phyloP scores from a whole-genome alignment of 2,113 vertebrate genomes.

The Eudyptes chrysolophus region DNA sequence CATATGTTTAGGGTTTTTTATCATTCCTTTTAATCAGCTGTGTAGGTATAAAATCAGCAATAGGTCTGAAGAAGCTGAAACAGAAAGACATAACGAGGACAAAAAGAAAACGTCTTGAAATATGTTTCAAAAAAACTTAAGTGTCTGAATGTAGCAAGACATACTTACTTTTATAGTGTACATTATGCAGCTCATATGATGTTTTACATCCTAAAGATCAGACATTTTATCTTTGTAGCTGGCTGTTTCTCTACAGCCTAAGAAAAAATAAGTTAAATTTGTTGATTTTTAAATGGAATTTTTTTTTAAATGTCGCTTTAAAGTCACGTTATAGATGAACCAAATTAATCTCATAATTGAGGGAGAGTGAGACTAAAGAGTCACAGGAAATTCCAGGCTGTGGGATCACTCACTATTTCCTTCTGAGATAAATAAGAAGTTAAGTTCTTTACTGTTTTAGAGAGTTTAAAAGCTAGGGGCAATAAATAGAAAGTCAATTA shows the following conservation, averaged over 20 bases:
- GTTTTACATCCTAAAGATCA: not conserved
- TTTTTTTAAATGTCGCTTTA: not conserved
- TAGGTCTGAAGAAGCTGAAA: not conserved
- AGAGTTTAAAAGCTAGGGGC: not conserved
- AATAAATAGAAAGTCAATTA: not conserved
- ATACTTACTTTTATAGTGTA: not conserved
- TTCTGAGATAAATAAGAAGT: not conserved
- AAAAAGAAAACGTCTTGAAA: not conserved
- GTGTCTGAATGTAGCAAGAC: fast-evolving
- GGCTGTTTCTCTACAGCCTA: not conserved
- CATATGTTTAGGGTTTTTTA: not conserved
- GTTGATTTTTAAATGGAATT: not conserved
- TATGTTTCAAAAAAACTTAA: not conserved
- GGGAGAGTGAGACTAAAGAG: not conserved
- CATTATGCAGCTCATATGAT: not conserved
- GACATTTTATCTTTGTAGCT: not conserved
- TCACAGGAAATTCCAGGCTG: not conserved
- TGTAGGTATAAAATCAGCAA: not conserved
- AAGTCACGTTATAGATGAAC: not conserved
- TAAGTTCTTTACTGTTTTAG: not conserved
- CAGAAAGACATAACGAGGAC: not conserved
- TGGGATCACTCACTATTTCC: not conserved
- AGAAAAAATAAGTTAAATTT: not conserved
- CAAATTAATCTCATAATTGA: not conserved
- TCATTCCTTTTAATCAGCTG: not conserved